These are phyloP conservation scores for Hystrix cristata DNA, from an alignment of 2,113 vertebrate genomes.

Conservation along the genomic window DNA sequence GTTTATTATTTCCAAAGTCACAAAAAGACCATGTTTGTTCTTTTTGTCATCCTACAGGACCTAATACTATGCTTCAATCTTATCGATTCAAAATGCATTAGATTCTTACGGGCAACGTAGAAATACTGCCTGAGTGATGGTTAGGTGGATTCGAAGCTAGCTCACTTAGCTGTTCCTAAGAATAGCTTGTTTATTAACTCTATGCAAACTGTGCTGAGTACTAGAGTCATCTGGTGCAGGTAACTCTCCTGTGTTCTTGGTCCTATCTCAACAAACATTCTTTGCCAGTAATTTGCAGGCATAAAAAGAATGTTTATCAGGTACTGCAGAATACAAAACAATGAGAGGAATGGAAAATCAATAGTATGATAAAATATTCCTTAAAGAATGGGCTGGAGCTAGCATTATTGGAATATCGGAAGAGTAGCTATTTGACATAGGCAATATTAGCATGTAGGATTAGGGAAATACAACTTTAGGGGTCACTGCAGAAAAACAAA, in stretches of 20 bases:
- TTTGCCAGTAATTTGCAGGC: not conserved
- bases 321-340: not conserved
- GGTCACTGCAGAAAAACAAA: not conserved
- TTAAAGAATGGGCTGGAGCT: not conserved
- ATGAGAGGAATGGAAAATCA: not conserved
- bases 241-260: not conserved
- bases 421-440: not conserved
- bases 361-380: not conserved
- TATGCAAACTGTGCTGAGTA: not conserved
- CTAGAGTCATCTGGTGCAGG: not conserved
- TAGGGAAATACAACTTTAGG: not conserved
- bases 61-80: not conserved
- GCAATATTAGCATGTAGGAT: not conserved
- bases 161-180: not conserved
- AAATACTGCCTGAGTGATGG: not conserved
- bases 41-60: not conserved
- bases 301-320: slow-evolving; percentile 4
- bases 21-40: not conserved
- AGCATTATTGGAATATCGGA: not conserved
- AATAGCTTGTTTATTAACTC: not conserved
- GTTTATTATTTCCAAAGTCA: not conserved
- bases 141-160: not conserved
- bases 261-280: not conserved
- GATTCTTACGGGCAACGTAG: not conserved
- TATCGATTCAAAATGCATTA: not conserved